Conservation (phyloP, 2,797 vertebrate species). For the Aphelocoma californica region DNA sequence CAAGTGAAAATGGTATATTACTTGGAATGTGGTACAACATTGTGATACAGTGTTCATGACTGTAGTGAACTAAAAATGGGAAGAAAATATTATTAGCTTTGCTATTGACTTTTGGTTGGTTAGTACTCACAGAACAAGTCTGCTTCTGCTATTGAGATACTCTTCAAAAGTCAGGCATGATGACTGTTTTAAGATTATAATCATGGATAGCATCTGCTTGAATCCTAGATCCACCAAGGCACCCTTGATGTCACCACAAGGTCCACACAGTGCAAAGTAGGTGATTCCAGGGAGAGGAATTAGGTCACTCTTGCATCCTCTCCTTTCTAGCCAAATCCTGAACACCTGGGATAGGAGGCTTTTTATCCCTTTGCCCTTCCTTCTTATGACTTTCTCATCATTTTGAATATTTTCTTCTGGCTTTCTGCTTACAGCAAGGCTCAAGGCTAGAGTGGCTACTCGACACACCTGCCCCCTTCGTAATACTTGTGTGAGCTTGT, state of each 20-base stretch:
- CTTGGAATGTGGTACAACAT: neutral
- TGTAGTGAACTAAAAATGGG: neutral
- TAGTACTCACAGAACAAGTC: neutral
- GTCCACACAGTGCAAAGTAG: neutral
- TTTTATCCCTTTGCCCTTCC: neutral
- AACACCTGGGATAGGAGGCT: neutral
- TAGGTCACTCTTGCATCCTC: neutral
- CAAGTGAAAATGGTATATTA: neutral
- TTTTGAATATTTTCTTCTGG: neutral
- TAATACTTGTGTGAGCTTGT: neutral
- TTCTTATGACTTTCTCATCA: rapidly evolving
- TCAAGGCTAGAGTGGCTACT: neutral
- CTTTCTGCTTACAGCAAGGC: neutral
- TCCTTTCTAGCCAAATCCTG: neutral
- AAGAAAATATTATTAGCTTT: neutral
- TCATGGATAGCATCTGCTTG: neutral
- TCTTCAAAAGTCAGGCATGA: neutral
- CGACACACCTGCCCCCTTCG: neutral
- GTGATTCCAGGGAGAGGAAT: neutral
- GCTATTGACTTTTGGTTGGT: neutral
- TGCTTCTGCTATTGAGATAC: neutral
- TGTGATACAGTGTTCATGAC: neutral
- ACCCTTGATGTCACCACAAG: neutral
- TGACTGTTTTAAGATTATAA: neutral
- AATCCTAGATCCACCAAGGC: neutral